These are phyloP conservation scores for Enchytraeus crypticus DNA, from an alignment of 2,888 invertebrate genomes.

Conservation along the genomic window DNA sequence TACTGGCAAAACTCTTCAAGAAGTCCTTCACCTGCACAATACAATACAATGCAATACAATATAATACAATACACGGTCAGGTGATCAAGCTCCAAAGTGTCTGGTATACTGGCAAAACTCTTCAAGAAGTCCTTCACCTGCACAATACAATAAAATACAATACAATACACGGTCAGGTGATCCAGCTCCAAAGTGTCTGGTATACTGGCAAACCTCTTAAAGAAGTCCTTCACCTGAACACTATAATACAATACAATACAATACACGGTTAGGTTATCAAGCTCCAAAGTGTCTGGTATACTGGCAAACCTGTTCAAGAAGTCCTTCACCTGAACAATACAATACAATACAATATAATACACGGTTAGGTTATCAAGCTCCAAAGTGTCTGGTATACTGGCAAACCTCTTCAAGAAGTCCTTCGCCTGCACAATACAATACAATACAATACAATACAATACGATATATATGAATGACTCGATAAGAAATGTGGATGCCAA, in stretches of 20 bases:
- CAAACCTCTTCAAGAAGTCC: conserved; percentile 84
- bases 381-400: conserved; percentile 88
- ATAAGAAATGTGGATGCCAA: too few relatives aligned
- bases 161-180: conserved; percentile 95
- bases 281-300: conserved; percentile 89
- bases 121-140: conserved; percentile 83
- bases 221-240: conserved; percentile 85
- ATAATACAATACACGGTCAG: conserved; percentile 96
- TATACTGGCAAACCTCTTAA: conserved; percentile 83
- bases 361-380: conserved; percentile 97
- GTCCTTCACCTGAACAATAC: conserved; percentile 66
- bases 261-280: conserved; percentile 97
- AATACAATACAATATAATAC: too few relatives aligned
- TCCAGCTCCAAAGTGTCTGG: conserved; percentile 95
- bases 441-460: too few relatives aligned
- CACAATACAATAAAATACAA: conserved; percentile 1
- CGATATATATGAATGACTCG: too few relatives aligned
- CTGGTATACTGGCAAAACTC: conserved; percentile 90
- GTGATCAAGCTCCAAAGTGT: conserved; percentile 92
- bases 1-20: conserved; percentile 79
- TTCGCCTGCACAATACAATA: conserved; percentile 60
- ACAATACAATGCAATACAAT: too few relatives aligned
- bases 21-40: conserved; percentile 74
- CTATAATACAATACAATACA: too few relatives aligned
- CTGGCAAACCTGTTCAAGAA: conserved; percentile 84